phyloP scores from a whole-genome alignment of 1,140 invertebrate species.

The Aphis gossypii region DNA sequence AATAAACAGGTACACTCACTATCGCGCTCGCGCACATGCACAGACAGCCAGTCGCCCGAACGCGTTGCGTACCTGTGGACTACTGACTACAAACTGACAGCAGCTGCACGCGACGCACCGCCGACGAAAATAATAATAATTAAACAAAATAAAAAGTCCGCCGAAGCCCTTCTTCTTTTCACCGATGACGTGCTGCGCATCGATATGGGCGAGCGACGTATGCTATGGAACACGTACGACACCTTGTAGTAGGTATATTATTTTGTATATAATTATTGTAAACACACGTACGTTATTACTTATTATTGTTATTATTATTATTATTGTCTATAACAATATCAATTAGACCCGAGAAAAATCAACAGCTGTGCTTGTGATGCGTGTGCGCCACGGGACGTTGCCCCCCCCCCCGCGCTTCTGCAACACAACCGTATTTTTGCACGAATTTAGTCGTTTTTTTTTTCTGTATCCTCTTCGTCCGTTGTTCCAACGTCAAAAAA shows the following conservation, averaged over 20 bases:
- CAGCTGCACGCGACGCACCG: neutral
- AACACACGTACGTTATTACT: constrained; percentile 1
- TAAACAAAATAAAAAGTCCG: neutral
- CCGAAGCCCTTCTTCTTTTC: neutral
- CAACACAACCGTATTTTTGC: neutral
- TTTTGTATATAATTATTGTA: neutral
- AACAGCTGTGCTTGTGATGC: neutral
- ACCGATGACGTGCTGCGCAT: neutral
- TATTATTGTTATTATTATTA: constrained; percentile 19
- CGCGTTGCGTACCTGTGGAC: constrained; percentile 20
- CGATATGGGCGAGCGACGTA: neutral
- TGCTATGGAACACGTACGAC: neutral
- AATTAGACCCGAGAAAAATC: neutral
- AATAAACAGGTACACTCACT: neutral
- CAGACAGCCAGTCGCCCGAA: constrained; percentile 17
- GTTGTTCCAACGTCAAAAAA: neutral
- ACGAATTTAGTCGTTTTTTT: neutral
- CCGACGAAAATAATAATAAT: neutral
- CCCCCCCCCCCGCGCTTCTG: too few relatives aligned
- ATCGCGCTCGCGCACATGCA: neutral
- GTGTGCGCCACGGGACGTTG: neutral
- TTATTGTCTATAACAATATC: neutral
- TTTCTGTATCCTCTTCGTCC: neutral
- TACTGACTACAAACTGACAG: constrained; percentile 28
- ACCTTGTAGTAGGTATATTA: neutral